Evolutionary conservation across 53 echinoderm and acorn worm genomes (phyloP).

Genomic region (Crossaster papposus): DNA sequence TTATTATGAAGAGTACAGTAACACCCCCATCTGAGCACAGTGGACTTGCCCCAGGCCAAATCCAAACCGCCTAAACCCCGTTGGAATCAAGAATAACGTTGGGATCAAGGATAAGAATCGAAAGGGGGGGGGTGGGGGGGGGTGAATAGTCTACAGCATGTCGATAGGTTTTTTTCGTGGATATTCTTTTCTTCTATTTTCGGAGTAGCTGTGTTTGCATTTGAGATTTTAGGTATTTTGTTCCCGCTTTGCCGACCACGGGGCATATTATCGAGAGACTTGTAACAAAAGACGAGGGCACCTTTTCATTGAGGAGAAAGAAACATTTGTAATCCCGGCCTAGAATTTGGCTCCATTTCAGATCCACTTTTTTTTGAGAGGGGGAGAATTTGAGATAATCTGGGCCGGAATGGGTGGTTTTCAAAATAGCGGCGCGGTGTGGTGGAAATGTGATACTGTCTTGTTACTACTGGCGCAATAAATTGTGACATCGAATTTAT

Average conservation of each 20-base stretch:
- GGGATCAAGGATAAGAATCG: neutral
- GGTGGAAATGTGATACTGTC: neutral
- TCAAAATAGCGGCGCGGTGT: neutral
- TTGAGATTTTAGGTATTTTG: constrained; percentile 53
- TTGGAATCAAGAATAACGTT: neutral
- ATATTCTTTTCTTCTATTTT: neutral
- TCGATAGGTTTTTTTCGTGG: neutral
- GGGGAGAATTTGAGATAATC: neutral
- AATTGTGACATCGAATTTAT: neutral
- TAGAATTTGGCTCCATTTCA: constrained; percentile 27
- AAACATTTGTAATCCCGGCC: constrained; percentile 44
- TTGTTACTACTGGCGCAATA: neutral
- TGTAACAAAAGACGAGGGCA: constrained; percentile 52
- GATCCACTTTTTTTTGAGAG: constrained; percentile 1
- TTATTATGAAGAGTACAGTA: constrained; percentile 8
- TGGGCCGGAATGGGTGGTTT: neutral
- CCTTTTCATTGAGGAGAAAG: constrained; percentile 9
- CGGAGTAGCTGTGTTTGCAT: constrained; percentile 21
- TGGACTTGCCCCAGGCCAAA: neutral
- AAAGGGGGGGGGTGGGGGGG: neutral
- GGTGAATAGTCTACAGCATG: neutral
- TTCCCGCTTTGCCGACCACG: constrained; percentile 19
- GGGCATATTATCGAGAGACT: constrained; percentile 25
- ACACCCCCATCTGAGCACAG: neutral
- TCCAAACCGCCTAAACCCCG: neutral